Evolutionary conservation across 2,797 vertebrate genomes (phyloP).

Genomic region (Helicolenus hilgendorfi): DNA sequence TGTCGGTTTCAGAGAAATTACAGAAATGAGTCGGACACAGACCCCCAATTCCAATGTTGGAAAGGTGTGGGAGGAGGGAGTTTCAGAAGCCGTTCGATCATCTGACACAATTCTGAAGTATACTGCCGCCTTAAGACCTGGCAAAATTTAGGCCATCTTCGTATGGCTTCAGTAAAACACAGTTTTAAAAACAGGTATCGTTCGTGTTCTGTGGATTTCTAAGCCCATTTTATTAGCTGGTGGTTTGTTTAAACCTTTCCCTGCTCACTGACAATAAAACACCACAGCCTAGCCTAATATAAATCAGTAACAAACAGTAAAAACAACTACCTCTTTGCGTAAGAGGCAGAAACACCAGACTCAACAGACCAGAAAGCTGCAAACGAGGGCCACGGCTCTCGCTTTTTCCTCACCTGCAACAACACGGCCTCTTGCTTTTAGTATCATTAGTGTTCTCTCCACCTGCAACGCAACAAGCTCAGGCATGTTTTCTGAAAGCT

Average conservation of each 20-base stretch:
- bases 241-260: not conserved
- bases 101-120: not conserved
- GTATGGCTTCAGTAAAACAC: not conserved
- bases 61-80: not conserved
- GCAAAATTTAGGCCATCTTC: not conserved
- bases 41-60: not conserved
- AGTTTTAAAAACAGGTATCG: not conserved
- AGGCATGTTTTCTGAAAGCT: slow-evolving; percentile 58
- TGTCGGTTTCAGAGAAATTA: not conserved
- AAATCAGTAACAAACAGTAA: not conserved
- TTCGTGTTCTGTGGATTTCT: not conserved
- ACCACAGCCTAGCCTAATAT: not conserved
- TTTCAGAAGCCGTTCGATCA: not conserved
- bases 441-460: slow-evolving; percentile 63
- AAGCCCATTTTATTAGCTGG: not conserved
- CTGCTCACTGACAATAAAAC: not conserved
- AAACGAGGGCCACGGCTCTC: slow-evolving; percentile 21
- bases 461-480: slow-evolving; percentile 61
- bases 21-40: not conserved
- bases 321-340: not conserved
- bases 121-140: not conserved
- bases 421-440: slow-evolving; percentile 23
- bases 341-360: not conserved
- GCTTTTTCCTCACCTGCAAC: slow-evolving; percentile 10
- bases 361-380: slow-evolving; percentile 13